Percentiles rank a stretch among this genome's conserved stretches.
These are phyloP conservation scores for Malacosoma neustria DNA, from an alignment of 2,888 invertebrate species.

Conservation along the genomic window DNA sequence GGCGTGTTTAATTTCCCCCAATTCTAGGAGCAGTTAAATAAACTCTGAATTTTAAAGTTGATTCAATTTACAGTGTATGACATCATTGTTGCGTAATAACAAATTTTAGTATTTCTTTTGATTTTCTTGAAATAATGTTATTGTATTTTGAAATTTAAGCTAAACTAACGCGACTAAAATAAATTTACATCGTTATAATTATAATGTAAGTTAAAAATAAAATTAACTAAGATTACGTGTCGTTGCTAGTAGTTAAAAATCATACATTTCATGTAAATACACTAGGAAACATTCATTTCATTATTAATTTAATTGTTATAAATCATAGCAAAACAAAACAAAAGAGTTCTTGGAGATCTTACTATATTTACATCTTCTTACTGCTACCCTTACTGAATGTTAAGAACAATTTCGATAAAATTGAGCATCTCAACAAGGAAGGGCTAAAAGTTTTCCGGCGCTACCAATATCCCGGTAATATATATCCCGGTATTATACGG, in stretches of 20 bases:
- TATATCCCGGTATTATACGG: constrained; percentile 29
- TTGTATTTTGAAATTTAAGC: background rate
- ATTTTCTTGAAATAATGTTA: background rate
- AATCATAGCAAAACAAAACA: too few species aligned
- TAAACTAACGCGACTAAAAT: too few species aligned
- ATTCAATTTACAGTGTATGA: constrained; percentile 1
- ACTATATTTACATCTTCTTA: too few species aligned
- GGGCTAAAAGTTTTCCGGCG: constrained; percentile 33
- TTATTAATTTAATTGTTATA: too few species aligned
- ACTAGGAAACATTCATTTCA: too few species aligned
- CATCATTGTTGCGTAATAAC: background rate
- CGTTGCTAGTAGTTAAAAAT: too few species aligned
- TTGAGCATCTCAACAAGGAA: constrained; percentile 26
- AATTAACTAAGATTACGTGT: too few species aligned
- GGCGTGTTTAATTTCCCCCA: constrained; percentile 28
- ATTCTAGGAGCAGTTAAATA: constrained; percentile 8
- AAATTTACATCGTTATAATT: too few species aligned
- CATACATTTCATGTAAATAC: too few species aligned
- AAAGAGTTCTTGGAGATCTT: too few species aligned
- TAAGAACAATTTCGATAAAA: constrained; percentile 37
- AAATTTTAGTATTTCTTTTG: background rate
- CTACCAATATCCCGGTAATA: constrained; percentile 35
- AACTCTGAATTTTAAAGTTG: constrained; percentile 1
- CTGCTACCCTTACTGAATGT: constrained; percentile 12
- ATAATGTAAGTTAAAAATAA: too few species aligned